A percentile compares a stretch with the other conserved stretches of the same genome.
Evolutionary conservation across 2,888 invertebrate species (phyloP).

Genomic region (Agrenia bidenticulata): DNA sequence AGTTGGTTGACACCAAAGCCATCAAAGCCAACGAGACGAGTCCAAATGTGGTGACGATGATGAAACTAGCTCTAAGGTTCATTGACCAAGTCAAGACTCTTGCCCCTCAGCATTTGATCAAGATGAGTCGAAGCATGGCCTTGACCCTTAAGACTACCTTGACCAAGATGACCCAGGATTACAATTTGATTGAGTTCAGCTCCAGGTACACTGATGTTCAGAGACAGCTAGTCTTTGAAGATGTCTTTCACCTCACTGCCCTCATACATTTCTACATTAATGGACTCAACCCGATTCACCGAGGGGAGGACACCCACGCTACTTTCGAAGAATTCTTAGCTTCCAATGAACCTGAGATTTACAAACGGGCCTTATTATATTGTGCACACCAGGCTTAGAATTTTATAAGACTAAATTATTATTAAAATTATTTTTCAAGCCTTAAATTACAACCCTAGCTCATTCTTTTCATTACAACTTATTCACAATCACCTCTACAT

Average conservation of each 20-base stretch:
- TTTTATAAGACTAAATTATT: too few relatives aligned
- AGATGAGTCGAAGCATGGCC: neutral
- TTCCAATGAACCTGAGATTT: neutral
- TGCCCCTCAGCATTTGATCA: neutral
- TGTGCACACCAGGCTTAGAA: neutral
- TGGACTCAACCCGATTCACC: conserved; percentile 3
- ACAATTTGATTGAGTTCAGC: neutral
- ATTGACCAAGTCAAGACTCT: neutral
- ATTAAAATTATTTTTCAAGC: too few relatives aligned
- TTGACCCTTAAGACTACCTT: neutral
- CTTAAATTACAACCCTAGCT: too few relatives aligned
- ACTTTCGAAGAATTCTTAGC: neutral
- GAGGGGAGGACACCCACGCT: neutral
- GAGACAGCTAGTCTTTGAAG: neutral
- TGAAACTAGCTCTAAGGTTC: neutral
- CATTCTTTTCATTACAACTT: too few relatives aligned
- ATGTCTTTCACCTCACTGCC: neutral
- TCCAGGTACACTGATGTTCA: neutral
- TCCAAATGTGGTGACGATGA: neutral
- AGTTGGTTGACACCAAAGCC: neutral
- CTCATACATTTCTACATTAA: neutral
- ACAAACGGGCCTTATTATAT: neutral
- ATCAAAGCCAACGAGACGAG: neutral
- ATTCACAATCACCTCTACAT: too few relatives aligned
- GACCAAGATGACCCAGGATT: conserved; percentile 1